Base-by-base conservation (phyloP, 2,113 vertebrate genomes). In the Vimba vimba region DNA sequence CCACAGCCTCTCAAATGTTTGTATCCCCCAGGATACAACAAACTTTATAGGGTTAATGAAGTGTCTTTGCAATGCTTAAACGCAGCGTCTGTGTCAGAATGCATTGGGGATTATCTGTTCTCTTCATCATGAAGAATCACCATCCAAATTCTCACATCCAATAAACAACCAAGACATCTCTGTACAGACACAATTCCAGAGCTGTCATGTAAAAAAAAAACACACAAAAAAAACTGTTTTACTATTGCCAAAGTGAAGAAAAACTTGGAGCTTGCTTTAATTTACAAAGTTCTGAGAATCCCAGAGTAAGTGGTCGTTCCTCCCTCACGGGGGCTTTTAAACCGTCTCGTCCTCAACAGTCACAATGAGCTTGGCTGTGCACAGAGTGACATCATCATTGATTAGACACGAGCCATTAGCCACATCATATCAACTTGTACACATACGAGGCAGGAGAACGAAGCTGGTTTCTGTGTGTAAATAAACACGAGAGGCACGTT, bases 331-430 rank as follows among this genome's bases (percentile, higher is more conserved):
- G 39, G 47, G 27, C 50, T 21, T 79, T 60, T 6, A 36, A 33
- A 43, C 10, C 19, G 6, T 8, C 55, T 79, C 76, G n/a, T 39
- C 52, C 77, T 33, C 55, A n/a, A 59, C 52, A 39, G 52, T 30
- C 30, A 45, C 39, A 80, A 80, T 64, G 39, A 21, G 77, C 55
- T 25, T 23, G 30, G 27, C 21, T 59, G 2, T n/a, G 33, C 43
- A 50, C 45, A 27, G 36, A 4, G 55, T 21, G 39, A 66, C 59
- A 64, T 64, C 59, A 66, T 64, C 39, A 66, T 66, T 30, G 59
- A 64, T 80, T 66, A 80, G 79, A 39, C 39, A 30, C 57, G 47
- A 64, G 39, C 79, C 79, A 80, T 80, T 80, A 80, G 36, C 59
- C 59, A 80, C 36, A 64, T 66, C 79, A 80, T 12, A 64, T 45